Evolutionary conservation across 2,797 vertebrate species (phyloP), one percentile per base, ranked within the genome.

Genomic region (Microctenopoma lineatum): DNA sequence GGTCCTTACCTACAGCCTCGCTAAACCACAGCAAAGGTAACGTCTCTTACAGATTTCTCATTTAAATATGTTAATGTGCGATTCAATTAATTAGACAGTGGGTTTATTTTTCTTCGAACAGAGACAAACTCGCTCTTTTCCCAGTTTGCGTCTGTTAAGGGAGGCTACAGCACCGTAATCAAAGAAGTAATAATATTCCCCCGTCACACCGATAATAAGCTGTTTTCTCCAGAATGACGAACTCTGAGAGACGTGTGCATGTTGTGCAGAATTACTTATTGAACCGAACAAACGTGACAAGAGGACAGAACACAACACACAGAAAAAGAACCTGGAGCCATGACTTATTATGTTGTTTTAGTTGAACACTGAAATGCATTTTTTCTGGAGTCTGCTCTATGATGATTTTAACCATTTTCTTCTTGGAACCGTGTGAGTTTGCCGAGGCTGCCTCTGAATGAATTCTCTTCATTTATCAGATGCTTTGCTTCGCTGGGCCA

Each of bases 401-500:
- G 52, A 51, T 2, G 10, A 21, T 70, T 52, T 39, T 14, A 0
- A 45, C 54, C 27, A 12, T 13, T 18, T 3, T 42, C 42, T 38
- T 50, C 38, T 59, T 53, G 58, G 41, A 70, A 18, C n/a, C 5
- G 53, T 3, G 29, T 3, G 39, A 66, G n/a, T 34, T 29, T 13
- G 45, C 26, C 26, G 59, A 65, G 16, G 59, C 10, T 12, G 36
- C 60, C 47, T 62, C 10, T 0, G 57, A 47, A 4, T 73, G 27
- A 16, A 60, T 38, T 36, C 5, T 68, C 36, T 41, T 48, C 7
- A 36, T 46, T 68, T 46, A 64, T 72, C 59, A 48, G 34, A 51
- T 16, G 57, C 46, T 73, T 44, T 66, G 68, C 67, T 70, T 66
- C 8, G 15, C 61, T 64, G 58, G 42, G 11, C 34, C 61, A 55